Conservation (phyloP, 2,797 vertebrate genomes). For the Enteromius radiatus region DNA sequence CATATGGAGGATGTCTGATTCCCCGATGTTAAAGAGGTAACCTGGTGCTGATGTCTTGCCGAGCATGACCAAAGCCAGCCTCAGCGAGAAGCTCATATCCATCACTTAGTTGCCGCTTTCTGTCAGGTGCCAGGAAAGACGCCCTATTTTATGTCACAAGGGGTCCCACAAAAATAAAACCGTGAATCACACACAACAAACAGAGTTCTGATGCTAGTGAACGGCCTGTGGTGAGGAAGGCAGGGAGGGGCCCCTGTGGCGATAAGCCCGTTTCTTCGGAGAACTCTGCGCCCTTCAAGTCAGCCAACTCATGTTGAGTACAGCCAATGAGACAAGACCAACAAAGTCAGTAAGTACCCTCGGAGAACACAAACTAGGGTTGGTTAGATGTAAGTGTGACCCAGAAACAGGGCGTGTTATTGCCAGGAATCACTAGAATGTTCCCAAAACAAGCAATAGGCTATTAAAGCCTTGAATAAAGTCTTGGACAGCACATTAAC, state of each 20-base stretch:
- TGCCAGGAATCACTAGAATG: constrained; percentile 22
- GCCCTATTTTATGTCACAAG: constrained; percentile 52
- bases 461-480: constrained; percentile 13
- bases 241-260: constrained; percentile 33
- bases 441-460: constrained; percentile 3
- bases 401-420: constrained; percentile 17
- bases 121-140: constrained; percentile 53
- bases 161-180: constrained; percentile 56
- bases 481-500: not conserved
- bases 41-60: constrained; percentile 47
- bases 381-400: not conserved
- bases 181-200: constrained; percentile 36
- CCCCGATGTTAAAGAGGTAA: constrained; percentile 54
- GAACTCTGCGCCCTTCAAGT: constrained; percentile 7
- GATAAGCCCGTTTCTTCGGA: constrained; percentile 42
- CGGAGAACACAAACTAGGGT: constrained; percentile 19
- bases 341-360: constrained; percentile 5
- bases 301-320: constrained; percentile 12
- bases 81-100: constrained; percentile 57
- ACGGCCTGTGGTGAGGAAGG: constrained; percentile 30
- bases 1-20: constrained; percentile 43
- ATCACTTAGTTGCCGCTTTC: constrained; percentile 54
- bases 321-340: constrained; percentile 13
- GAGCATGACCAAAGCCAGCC: constrained; percentile 51
- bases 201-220: constrained; percentile 43